phyloP scores from a whole-genome alignment of 2,888 invertebrate genomes.

The Campoplex capitator region DNA sequence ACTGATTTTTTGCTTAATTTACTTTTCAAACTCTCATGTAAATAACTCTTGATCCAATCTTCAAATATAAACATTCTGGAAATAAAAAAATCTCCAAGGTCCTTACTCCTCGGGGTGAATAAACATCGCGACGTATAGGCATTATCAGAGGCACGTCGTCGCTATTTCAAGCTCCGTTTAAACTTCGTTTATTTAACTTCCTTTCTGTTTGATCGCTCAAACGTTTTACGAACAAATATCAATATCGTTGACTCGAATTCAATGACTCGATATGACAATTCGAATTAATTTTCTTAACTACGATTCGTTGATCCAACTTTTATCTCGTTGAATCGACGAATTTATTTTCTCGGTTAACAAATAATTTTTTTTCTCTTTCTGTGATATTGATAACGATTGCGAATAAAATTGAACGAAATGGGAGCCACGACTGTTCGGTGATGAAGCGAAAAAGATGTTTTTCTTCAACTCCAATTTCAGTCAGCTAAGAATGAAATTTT shows the following conservation, averaged over 20 bases:
- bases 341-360: no score
- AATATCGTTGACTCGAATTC: no score
- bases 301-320: no score
- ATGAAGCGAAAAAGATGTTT: background rate
- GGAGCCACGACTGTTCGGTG: background rate
- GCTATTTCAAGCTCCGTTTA: constrained; percentile 1
- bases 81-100: background rate
- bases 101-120: constrained; percentile 9
- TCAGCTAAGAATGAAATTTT: no score
- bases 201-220: no score
- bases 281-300: no score
- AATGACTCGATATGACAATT: no score
- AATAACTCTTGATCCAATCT: background rate
- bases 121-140: constrained; percentile 72
- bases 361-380: background rate
- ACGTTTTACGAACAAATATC: no score
- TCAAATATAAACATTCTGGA: background rate
- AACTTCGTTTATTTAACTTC: background rate
- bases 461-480: background rate
- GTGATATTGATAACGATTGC: background rate
- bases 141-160: constrained; percentile 73
- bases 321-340: no score
- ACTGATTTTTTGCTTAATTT: background rate
- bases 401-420: background rate
- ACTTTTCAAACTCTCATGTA: background rate